Conservation (phyloP, 2,888 invertebrate genomes). For the Drosophila quinaria region DNA sequence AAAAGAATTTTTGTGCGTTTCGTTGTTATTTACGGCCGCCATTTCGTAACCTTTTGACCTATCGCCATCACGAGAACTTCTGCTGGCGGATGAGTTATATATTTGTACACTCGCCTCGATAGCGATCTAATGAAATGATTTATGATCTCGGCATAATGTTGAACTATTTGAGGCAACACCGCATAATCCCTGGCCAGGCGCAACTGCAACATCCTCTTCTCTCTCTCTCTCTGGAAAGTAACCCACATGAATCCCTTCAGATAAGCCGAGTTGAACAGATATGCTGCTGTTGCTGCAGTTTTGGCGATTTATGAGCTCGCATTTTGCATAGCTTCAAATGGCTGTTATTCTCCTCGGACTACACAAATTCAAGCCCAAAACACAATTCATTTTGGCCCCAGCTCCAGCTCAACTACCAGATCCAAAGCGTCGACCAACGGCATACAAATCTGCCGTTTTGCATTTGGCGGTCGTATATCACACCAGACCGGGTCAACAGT, state of each 20-base stretch:
- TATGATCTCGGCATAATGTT: slow-evolving; percentile 65
- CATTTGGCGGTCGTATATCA: slow-evolving; percentile 77
- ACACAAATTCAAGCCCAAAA: slow-evolving; percentile 57
- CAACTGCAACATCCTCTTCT: slow-evolving; percentile 10
- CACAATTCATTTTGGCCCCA: slow-evolving; percentile 59
- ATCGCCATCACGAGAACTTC: slow-evolving; percentile 30
- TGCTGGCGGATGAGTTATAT: slow-evolving; percentile 51
- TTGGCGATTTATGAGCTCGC: slow-evolving; percentile 64
- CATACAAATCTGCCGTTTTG: slow-evolving; percentile 74
- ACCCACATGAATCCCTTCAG: slow-evolving; percentile 20
- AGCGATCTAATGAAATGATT: slow-evolving; percentile 74
- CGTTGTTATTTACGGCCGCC: slow-evolving; percentile 31
- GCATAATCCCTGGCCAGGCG: slow-evolving; percentile 45
- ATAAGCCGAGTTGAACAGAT: slow-evolving; percentile 36
- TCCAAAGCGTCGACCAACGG: slow-evolving; percentile 49
- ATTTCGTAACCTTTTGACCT: slow-evolving; percentile 55
- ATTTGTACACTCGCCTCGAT: slow-evolving; percentile 47
- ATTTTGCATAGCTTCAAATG: slow-evolving; percentile 80
- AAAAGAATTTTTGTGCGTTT: slow-evolving; percentile 54
- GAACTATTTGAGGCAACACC: slow-evolving; percentile 54
- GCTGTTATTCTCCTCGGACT: slow-evolving; percentile 57
- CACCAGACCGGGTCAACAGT: slow-evolving; percentile 38
- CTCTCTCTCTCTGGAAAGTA: slow-evolving; percentile 1
- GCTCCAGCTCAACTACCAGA: slow-evolving; percentile 23
- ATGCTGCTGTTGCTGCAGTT: slow-evolving; percentile 43